These are phyloP conservation scores for Trissoscelio sp. DNA, from an alignment of 2,888 invertebrate genomes.

Conservation along the genomic window DNA sequence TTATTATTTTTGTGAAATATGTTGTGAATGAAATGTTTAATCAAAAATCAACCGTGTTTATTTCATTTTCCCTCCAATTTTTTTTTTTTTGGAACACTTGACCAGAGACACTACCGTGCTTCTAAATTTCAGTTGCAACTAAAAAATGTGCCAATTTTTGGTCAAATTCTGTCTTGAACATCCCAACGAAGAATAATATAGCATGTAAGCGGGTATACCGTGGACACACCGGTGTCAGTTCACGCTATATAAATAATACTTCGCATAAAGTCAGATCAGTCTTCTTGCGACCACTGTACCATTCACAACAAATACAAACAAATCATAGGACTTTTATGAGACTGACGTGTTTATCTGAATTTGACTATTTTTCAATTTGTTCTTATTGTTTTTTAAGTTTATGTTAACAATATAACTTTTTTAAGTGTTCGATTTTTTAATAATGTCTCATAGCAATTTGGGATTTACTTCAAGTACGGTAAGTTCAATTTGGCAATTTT, in stretches of 20 bases:
- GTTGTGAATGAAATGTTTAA: no score
- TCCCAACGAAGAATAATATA: constrained; percentile 17
- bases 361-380: background rate
- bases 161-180: no score
- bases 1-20: no score
- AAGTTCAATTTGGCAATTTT: constrained; percentile 74
- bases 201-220: no score
- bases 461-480: constrained; percentile 81
- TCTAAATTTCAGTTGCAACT: no score
- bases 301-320: constrained; percentile 73
- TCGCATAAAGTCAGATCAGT: constrained; percentile 80
- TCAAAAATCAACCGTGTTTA: no score
- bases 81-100: no score
- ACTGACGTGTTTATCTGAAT: constrained; percentile 6
- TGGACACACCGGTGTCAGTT: constrained; percentile 50
- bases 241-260: constrained; percentile 81
- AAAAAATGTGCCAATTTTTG: no score
- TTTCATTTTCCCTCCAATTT: no score
- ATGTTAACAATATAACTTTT: no score
- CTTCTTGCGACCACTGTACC: constrained; percentile 80
- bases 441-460: constrained; percentile 81
- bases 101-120: no score
- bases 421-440: no score
- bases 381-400: constrained; percentile 13
- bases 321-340: constrained; percentile 54